phyloP scores from a whole-genome alignment of 2,797 vertebrate species.

The Ctenosaura bakeri region DNA sequence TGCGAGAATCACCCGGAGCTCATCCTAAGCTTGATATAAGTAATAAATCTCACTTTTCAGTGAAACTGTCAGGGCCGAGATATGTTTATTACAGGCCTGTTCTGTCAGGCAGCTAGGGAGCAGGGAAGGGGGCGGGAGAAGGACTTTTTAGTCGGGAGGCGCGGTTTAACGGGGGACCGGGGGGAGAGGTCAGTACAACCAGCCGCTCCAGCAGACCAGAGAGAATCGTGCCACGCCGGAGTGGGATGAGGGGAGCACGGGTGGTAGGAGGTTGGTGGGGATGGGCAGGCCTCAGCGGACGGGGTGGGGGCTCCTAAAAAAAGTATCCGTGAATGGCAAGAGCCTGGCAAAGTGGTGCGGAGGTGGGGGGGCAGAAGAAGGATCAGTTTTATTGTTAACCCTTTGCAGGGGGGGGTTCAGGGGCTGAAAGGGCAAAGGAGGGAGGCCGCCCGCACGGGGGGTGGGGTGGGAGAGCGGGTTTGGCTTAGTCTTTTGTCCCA shows the following conservation, averaged over 20 bases:
- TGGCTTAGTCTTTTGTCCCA: conserved; percentile 84
- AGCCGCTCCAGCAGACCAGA: conserved; percentile 52
- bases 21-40: conserved; percentile 68
- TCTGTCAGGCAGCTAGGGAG: conserved; percentile 36
- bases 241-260: not conserved
- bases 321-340: conserved; percentile 51
- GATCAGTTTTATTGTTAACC: conserved; percentile 85
- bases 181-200: not conserved
- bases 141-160: not conserved
- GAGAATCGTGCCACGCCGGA: conserved; percentile 55
- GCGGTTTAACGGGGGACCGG: not conserved
- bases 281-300: not conserved
- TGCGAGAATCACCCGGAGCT: conserved; percentile 48
- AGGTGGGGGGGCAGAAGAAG: conserved; percentile 16
- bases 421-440: conserved; percentile 86
- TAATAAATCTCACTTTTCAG: conserved; percentile 72
- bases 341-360: conserved; percentile 68
- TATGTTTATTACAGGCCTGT: conserved; percentile 75
- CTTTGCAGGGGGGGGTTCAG: conserved; percentile 85
- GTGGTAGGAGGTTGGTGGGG: not conserved
- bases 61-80: conserved; percentile 77
- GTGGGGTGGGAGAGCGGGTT: not conserved
- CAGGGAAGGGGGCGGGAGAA: conserved; percentile 36
- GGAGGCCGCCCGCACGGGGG: conserved; percentile 63
- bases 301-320: not conserved